A percentile compares a stretch with the other conserved stretches of the same genome.
Evolutionary conservation across 1,140 invertebrate species (phyloP).

Genomic region (Tetranychus cinnabarinus): DNA sequence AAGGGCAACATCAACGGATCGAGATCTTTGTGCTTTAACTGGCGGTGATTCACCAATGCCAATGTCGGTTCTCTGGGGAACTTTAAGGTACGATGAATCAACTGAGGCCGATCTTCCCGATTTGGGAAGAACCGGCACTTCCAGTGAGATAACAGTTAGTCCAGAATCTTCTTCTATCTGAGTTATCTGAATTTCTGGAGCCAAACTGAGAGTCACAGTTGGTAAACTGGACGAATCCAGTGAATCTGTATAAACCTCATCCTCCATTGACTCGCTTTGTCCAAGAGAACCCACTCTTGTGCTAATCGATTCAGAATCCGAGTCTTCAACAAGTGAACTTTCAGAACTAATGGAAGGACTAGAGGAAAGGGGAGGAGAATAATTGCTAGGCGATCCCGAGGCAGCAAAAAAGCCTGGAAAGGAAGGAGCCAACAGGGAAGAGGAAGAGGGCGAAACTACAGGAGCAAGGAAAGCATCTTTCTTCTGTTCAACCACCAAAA

Average conservation of each 20-base stretch:
- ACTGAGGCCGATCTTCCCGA: slow-evolving; percentile 10
- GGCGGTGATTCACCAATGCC: slow-evolving; percentile 18
- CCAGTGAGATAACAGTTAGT: slow-evolving; percentile 19
- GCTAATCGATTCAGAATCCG: neutral
- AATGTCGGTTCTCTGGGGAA: slow-evolving; percentile 23
- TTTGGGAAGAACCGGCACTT: slow-evolving; percentile 11
- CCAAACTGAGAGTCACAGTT: neutral
- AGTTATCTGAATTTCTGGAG: neutral
- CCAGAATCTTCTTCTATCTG: slow-evolving; percentile 11
- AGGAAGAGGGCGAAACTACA: slow-evolving; percentile 2
- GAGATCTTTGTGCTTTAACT: slow-evolving; percentile 33
- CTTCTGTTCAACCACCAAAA: slow-evolving; percentile 12
- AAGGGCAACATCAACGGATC: slow-evolving; percentile 66
- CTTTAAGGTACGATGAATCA: slow-evolving; percentile 26
- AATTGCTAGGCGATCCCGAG: neutral
- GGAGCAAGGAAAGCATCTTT: neutral
- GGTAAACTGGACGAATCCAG: neutral
- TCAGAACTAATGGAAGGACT: neutral
- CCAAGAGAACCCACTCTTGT: neutral
- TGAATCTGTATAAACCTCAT: neutral
- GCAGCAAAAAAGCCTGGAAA: neutral
- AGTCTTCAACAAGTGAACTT: neutral
- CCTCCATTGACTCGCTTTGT: neutral
- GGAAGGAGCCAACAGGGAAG: neutral
- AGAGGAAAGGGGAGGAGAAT: neutral